A percentile compares a stretch with the other conserved stretches of the same genome.
These are phyloP conservation scores for Sylvia borin DNA, from an alignment of 2,797 vertebrate species.

Conservation along the genomic window DNA sequence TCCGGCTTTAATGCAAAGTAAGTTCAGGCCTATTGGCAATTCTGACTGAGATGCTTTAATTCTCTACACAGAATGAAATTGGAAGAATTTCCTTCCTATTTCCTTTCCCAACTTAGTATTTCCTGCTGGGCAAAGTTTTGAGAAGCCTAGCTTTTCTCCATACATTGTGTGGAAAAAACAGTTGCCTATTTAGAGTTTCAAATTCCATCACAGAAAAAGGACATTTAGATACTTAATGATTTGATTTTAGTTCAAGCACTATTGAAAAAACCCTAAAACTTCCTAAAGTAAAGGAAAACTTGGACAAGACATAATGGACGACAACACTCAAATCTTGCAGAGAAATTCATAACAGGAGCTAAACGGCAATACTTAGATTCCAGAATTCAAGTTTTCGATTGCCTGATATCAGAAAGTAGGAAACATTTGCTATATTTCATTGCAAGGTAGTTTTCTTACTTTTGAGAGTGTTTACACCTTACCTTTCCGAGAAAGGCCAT, in stretches of 20 bases:
- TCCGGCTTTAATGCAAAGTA: neutral
- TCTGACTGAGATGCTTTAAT: neutral
- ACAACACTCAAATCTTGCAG: neutral
- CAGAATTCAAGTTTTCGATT: neutral
- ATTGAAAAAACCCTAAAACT: neutral
- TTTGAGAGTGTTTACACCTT: neutral
- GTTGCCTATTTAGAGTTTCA: neutral
- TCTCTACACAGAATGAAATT: neutral
- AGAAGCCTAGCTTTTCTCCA: neutral
- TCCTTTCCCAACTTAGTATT: neutral
- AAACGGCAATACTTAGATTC: neutral
- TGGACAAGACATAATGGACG: neutral
- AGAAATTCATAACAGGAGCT: neutral
- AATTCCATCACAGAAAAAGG: neutral
- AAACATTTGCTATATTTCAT: neutral
- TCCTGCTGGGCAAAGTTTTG: neutral
- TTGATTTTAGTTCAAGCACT: neutral
- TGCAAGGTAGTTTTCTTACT: neutral
- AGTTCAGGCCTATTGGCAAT: neutral
- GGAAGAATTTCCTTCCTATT: neutral
- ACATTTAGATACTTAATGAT: neutral
- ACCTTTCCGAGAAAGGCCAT: slow-evolving; percentile 99
- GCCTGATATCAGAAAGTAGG: neutral
- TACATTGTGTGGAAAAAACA: neutral
- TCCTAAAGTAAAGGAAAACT: neutral